Evolutionary conservation across 2,888 invertebrate species (phyloP), one percentile per base, ranked within the genome.

Genomic region (Adineta ricciae): DNA sequence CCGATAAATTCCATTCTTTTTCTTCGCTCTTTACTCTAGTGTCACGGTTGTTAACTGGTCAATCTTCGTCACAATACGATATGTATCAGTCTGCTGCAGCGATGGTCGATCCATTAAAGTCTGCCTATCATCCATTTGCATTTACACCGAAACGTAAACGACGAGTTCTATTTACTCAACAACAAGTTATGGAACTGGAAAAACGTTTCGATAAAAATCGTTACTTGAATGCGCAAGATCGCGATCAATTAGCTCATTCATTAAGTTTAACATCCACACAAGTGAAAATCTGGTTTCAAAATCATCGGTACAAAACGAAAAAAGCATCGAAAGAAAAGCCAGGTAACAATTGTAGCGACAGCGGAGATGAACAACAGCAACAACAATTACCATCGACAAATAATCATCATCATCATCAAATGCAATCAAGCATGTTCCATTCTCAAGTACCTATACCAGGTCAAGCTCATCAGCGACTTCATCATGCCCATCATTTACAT

Each of bases 211-310:
- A 38, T 41, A 78, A 78, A 78, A 78, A 24, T 78, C 78, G 78
- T 11, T 78, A 78, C n/a, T 38, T 78, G n/a, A 78, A 78, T 78
- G 78, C 78, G 24, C 78, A 78, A 78, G 78, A 78, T 78, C 78
- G 78, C 14, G 78, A 78, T 78, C 78, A 78, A 78, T 41, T 78
- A 41, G 78, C 78, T 24, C 78, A 78, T 24, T 41, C 41, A 78
- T 41, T 78, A 14, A 41, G 41, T 78, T 78, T 78, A 41, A 78
- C 41, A 41, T 78, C 78, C n/a, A 78, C 78, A 41, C 78, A 78
- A 41, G 78, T 86, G n/a, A 86, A 86, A 83, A 86, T 86, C n/a
- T 86, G 86, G 86, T 86, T 86, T 83, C 86, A 86, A 78, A 86
- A 86, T 82, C 86, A 86, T 83, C 84, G 86, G 14, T 86, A 86